Percentiles rank a stretch among this genome's conserved stretches.
These are phyloP conservation scores for Diceros bicornis DNA, from an alignment of 2,797 vertebrate genomes.

Conservation along the genomic window DNA sequence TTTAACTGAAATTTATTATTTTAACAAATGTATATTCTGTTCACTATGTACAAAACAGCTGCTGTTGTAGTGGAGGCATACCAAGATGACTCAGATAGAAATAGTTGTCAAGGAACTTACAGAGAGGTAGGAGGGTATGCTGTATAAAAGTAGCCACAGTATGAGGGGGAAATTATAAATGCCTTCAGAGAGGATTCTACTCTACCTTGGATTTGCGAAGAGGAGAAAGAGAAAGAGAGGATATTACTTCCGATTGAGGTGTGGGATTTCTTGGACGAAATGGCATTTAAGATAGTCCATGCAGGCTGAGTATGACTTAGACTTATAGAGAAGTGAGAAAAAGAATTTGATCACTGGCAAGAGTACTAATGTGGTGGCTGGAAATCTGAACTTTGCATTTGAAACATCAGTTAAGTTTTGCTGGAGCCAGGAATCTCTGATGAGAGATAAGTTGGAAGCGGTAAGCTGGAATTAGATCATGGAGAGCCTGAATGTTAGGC, in stretches of 20 bases:
- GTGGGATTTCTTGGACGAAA: neutral
- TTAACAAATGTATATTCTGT: neutral
- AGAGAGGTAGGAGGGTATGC: neutral
- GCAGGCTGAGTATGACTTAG: neutral
- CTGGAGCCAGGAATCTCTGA: neutral
- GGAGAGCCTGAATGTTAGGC: neutral
- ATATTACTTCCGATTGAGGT: neutral
- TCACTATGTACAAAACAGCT: neutral
- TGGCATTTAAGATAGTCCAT: neutral
- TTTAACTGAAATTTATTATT: conserved; percentile 15
- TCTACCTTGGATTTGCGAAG: conserved; percentile 15
- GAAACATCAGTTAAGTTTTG: neutral
- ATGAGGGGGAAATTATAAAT: neutral
- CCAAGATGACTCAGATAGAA: conserved; percentile 8
- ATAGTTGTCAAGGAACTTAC: conserved; percentile 40
- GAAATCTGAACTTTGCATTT: conserved; percentile 13
- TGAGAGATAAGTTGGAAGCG: neutral
- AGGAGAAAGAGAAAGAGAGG: neutral
- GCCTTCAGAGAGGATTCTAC: neutral
- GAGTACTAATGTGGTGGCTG: neutral
- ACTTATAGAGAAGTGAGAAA: neutral
- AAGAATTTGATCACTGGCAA: neutral
- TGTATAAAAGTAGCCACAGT: neutral
- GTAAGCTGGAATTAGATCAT: neutral
- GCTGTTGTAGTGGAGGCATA: neutral